Evolutionary conservation across 2,113 vertebrate species (phyloP), one percentile per base, ranked within the genome.

Genomic region (Microtus montanus): DNA sequence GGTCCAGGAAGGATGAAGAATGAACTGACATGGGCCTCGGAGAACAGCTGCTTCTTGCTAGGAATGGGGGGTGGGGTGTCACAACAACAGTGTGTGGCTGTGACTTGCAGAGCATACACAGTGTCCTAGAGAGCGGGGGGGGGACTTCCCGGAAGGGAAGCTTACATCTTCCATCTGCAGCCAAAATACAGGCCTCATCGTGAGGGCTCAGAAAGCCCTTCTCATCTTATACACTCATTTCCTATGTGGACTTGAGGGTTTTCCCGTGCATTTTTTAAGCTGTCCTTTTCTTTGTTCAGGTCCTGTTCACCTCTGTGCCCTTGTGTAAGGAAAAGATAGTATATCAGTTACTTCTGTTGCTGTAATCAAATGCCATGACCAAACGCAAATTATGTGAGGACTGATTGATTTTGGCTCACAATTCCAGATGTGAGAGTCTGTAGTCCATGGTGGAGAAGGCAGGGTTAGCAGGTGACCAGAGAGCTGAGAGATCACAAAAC

Each of bases 1-100:
- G 64, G 85, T 78, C 87, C 80, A 49, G 61, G 64, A 85, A 95
- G 71, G 44, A 85, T 87, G 64, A 95, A 90, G 82, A 82, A 73
- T 28, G 58, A 52, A 35, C 90, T 94, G 95, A 80, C 47, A 41
- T 0, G 28, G 66, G 70, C 86, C 79, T 75, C 41, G 41, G 84
- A 95, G 92, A 89, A 88, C 88, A 82, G 44, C 49, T 68, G 86
- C 44, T 88, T 44, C 73, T 66, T 54, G 74, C 79, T 73, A 49
- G 96, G 68, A 66, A 26, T 2, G 7, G 5, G 63, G 30, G 24
- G 8, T 28, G 0, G 30, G 49, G 10, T 58, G 19, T 58, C 58
- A 58, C 2, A 1, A 58, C 54, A 4, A 58, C 2, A 12, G 41
- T 0, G 24, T 3, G 44, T 20, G 20, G 20, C 19, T 11, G 9